phyloP scores from a whole-genome alignment of 2,113 vertebrate genomes.

The Mungos mungo region DNA sequence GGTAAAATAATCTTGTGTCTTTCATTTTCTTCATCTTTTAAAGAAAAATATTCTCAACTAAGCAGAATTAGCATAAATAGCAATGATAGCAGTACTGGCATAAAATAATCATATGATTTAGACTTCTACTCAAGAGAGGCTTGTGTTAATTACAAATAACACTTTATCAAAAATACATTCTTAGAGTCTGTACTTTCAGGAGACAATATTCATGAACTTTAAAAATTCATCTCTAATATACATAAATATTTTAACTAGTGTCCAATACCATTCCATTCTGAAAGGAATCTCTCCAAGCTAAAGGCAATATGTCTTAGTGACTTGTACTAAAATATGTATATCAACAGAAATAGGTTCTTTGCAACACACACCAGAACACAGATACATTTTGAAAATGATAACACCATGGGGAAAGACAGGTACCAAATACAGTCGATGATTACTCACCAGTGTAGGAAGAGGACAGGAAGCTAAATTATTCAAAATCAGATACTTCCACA shows the following conservation, averaged over 20 bases:
- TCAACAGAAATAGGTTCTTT: neutral
- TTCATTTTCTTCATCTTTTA: neutral
- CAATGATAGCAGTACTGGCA: neutral
- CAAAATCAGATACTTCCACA: neutral
- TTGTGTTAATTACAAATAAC: slow-evolving; percentile 47
- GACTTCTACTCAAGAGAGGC: neutral
- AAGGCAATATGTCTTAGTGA: neutral
- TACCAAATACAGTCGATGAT: neutral
- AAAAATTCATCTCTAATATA: slow-evolving; percentile 60
- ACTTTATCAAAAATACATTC: slow-evolving; percentile 49
- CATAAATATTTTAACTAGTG: slow-evolving; percentile 58
- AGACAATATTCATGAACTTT: slow-evolving; percentile 48
- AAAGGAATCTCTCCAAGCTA: slow-evolving; percentile 37
- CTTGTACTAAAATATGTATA: neutral
- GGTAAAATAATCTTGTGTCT: slow-evolving; percentile 16
- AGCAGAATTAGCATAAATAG: slow-evolving; percentile 1
- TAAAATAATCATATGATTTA: slow-evolving; percentile 48
- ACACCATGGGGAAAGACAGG: neutral
- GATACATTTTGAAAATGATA: slow-evolving; percentile 31
- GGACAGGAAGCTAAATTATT: neutral
- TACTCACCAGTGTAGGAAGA: neutral
- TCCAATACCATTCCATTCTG: slow-evolving; percentile 31
- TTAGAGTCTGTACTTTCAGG: slow-evolving; percentile 21
- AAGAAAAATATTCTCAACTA: slow-evolving; percentile 42
- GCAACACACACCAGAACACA: neutral